Conservation (phyloP, 2,888 invertebrate genomes). For the Octonoba sinensis region DNA sequence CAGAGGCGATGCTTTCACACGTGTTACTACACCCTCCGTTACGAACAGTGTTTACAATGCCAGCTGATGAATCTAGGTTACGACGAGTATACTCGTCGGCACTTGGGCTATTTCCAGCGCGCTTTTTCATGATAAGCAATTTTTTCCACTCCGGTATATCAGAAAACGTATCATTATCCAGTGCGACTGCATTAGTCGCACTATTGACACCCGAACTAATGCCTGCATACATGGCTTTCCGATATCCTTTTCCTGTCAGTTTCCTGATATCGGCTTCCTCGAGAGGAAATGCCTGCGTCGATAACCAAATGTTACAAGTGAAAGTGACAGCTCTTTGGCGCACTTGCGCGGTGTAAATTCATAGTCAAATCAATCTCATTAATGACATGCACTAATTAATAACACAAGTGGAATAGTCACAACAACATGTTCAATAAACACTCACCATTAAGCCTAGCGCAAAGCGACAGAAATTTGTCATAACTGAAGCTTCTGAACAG, state of each 20-base stretch:
- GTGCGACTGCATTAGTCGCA: conserved; percentile 10
- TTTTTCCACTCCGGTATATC: conserved; percentile 64
- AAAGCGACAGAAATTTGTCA: neutral
- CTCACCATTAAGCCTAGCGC: conserved; percentile 49
- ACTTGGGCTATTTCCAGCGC: conserved; percentile 33
- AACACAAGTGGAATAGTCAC: conserved; percentile 14
- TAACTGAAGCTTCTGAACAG: conserved; percentile 4
- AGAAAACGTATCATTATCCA: conserved; percentile 34
- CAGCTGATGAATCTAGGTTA: conserved; percentile 44
- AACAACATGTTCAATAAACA: conserved; percentile 18
- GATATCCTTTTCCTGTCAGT: conserved; percentile 58
- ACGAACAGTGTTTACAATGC: conserved; percentile 36
- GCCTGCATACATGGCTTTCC: conserved; percentile 51
- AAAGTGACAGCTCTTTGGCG: neutral
- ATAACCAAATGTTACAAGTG: neutral
- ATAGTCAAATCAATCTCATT: neutral
- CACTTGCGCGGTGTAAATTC: conserved; percentile 1
- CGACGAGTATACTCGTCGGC: conserved; percentile 38
- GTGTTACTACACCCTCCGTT: conserved; percentile 32
- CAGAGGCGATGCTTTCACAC: conserved; percentile 24
- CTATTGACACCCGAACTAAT: conserved; percentile 16
- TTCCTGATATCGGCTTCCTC: conserved; percentile 41
- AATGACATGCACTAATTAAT: conserved; percentile 6
- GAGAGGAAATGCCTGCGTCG: conserved; percentile 33
- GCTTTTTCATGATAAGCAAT: conserved; percentile 56